Percentiles rank a stretch among this genome's conserved stretches.
Evolutionary conservation across 2,113 vertebrate species (phyloP).

Genomic region (Kryptolebias marmoratus): DNA sequence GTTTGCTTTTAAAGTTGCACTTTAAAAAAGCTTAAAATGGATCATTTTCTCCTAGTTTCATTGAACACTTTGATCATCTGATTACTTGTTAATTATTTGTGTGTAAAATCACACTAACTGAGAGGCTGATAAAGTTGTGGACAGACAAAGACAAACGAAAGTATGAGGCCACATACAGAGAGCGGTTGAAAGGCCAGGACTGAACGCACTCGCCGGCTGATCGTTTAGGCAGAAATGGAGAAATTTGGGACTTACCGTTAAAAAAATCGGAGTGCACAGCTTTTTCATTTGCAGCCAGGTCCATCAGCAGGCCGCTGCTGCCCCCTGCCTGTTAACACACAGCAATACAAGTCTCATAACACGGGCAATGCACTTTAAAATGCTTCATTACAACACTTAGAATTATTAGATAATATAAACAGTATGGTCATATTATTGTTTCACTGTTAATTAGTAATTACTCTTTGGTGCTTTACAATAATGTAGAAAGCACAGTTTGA

Average conservation of each 20-base stretch:
- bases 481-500: too few relatives aligned
- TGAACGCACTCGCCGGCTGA: background rate
- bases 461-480: too few relatives aligned
- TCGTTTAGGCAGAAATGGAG: background rate
- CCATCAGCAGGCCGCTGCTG: conserved; percentile 95
- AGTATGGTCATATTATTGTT: background rate
- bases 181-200: background rate
- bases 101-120: background rate
- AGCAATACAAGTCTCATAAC: conserved; percentile 18
- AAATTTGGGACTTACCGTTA: conserved; percentile 83
- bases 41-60: background rate
- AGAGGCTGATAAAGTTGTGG: background rate
- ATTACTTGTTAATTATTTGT: background rate
- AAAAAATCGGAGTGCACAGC: conserved; percentile 96
- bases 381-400: background rate
- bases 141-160: background rate
- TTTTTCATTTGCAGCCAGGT: conserved; percentile 96
- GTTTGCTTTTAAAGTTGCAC: background rate
- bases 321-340: conserved; percentile 88
- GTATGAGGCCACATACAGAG: too few relatives aligned
- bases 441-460: background rate
- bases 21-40: background rate
- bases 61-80: background rate
- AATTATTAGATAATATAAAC: background rate
- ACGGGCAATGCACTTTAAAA: background rate